Conservation (phyloP, 2,113 vertebrate genomes). For the Oreochromis tanganicae region DNA sequence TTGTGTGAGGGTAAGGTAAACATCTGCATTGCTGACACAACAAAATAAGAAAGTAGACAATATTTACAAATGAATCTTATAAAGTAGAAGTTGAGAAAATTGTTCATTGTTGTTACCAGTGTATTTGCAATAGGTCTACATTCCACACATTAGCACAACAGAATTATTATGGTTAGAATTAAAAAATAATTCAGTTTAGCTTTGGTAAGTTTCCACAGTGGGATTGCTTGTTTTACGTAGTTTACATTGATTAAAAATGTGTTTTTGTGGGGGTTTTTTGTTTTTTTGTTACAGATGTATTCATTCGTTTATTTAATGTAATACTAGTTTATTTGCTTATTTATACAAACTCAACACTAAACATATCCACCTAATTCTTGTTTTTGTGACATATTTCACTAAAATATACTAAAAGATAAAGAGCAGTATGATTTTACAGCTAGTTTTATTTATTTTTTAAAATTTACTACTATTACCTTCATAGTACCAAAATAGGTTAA, state of each 20-base stretch:
- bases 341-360: neutral
- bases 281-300: neutral
- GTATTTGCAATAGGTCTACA: neutral
- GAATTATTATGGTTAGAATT: neutral
- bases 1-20: neutral
- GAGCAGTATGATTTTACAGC: neutral
- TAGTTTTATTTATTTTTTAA: neutral
- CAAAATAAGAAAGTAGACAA: neutral
- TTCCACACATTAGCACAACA: neutral
- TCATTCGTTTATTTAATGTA: neutral
- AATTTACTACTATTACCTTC: neutral
- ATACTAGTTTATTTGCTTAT: neutral
- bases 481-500: neutral
- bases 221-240: neutral
- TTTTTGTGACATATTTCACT: neutral
- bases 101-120: neutral
- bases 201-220: neutral
- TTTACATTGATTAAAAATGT: neutral
- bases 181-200: neutral
- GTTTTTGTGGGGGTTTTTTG: rapidly evolving
- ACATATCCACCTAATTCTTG: neutral
- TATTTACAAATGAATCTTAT: neutral
- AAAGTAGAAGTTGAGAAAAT: neutral
- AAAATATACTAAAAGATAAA: neutral
- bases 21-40: neutral